These are phyloP conservation scores for Andrena cerasifolii DNA, from an alignment of 1,140 invertebrate species.

Conservation along the genomic window DNA sequence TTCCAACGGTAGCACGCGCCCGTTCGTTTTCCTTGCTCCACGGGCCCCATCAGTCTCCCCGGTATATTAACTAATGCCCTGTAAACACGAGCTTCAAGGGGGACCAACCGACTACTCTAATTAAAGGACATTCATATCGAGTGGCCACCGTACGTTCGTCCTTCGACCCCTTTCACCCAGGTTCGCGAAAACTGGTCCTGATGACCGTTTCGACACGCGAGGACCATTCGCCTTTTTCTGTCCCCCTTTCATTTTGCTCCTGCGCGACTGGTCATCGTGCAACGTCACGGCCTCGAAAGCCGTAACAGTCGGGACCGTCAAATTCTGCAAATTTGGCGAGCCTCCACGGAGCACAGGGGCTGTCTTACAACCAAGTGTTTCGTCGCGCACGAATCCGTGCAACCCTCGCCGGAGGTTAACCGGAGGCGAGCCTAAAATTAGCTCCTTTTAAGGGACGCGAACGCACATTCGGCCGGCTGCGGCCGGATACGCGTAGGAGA, in stretches of 20 bases:
- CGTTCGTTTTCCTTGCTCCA: background rate
- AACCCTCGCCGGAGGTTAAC: background rate
- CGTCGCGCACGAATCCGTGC: background rate
- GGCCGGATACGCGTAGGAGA: slow-evolving; percentile 45
- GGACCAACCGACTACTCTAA: slow-evolving; percentile 50
- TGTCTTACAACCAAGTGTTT: background rate
- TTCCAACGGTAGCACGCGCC: slow-evolving; percentile 61
- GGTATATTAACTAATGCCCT: slow-evolving; percentile 60
- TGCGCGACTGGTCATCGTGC: background rate
- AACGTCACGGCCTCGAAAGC: background rate
- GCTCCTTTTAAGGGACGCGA: slow-evolving; percentile 32
- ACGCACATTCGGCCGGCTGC: background rate
- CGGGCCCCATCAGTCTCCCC: background rate
- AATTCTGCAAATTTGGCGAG: background rate
- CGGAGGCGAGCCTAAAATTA: slow-evolving; percentile 36
- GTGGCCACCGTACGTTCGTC: slow-evolving; percentile 24
- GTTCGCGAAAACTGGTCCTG: slow-evolving; percentile 61
- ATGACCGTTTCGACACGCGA: slow-evolving; percentile 46
- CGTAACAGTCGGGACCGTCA: background rate
- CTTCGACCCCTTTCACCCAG: slow-evolving; percentile 43
- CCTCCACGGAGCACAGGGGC: background rate
- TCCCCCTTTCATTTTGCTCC: background rate
- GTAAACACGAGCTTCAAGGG: slow-evolving; percentile 52
- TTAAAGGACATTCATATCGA: slow-evolving; percentile 68
- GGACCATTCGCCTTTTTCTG: slow-evolving; percentile 13